Base-by-base conservation (phyloP, 1,140 invertebrate species). In the Sarcophaga peregrina region DNA sequence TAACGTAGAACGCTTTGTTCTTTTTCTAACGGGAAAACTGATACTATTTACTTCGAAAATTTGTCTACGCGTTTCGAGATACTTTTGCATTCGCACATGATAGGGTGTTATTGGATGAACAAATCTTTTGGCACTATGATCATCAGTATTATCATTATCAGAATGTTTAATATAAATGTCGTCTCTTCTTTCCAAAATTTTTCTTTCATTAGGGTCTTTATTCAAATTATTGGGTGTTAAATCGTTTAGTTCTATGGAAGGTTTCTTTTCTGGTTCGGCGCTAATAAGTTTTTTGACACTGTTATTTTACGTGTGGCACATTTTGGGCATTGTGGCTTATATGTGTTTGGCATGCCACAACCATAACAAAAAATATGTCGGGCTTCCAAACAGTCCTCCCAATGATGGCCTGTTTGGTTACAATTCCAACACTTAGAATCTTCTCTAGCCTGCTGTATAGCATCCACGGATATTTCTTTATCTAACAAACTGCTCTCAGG, bases 401-500 rank as follows among this genome's bases (percentile, higher is more conserved):
- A 72, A 11, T 25, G 25, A 25, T 72, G 68, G n/a, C 78, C 78
- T 17, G n/a, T 25, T 52, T 80, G 47, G 20, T 54, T 25, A 48
- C 78, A 80, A 54, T 54, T 80, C 78, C 78, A 80, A 54, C 78
- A 80, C n/a, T n/a, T n/a, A n/a, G n/a, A n/a, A n/a, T n/a, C n/a
- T n/a, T n/a, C n/a, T n/a, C n/a, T n/a, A n/a, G n/a, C n/a, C n/a
- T 74, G 37, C 13, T 74, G 25, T 11, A 74, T 8, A 13, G 72
- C 72, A 74, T 74, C 10, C 46, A 74, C 10, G 11, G 20, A 74
- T 11, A 45, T 45, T 74, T 74, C 72, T 45, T 20, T 45, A 0
- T 46, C 37, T 5, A 74, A 8, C 3, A 45, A 20, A 46, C 46
- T 25, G 8, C 25, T 6, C 37, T 25, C 8, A 25, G 37, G 25